These are phyloP conservation scores for Podiceps cristatus DNA, from an alignment of 2,113 vertebrate genomes.

Conservation along the genomic window DNA sequence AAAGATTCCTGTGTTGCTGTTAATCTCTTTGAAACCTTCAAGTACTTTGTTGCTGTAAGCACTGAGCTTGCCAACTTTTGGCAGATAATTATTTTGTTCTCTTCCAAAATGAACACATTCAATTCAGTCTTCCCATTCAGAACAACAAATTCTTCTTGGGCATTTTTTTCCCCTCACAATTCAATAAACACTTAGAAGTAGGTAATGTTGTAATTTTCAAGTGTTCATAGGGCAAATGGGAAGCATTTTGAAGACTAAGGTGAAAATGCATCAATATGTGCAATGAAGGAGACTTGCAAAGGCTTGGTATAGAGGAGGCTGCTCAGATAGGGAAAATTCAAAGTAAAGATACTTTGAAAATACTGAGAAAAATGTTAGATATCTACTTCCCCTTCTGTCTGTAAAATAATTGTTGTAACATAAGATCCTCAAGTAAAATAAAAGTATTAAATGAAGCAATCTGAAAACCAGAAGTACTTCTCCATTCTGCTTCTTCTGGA, in stretches of 20 bases:
- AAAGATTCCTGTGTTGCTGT: neutral
- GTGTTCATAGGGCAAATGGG: neutral
- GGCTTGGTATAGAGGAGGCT: neutral
- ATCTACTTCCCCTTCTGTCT: neutral
- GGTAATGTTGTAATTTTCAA: constrained; percentile 22
- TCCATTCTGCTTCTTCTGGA: neutral
- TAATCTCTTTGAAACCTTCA: constrained; percentile 35
- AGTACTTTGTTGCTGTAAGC: neutral
- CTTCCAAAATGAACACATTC: neutral
- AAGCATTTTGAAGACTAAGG: neutral
- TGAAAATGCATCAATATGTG: neutral
- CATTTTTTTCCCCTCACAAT: neutral
- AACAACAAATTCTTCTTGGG: neutral
- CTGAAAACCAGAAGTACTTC: neutral
- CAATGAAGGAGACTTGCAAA: neutral
- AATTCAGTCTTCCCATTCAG: neutral
- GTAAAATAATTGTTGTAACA: neutral
- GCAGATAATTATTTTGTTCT: constrained; percentile 45
- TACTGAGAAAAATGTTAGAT: neutral
- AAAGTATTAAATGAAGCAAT: neutral
- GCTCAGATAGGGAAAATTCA: neutral
- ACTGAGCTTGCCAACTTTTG: constrained; percentile 16
- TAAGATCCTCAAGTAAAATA: neutral
- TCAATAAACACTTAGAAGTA: neutral
- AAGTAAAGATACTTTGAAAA: neutral